Conservation (phyloP, 2,888 invertebrate species). For the Chalcosyrphus nemorum region DNA sequence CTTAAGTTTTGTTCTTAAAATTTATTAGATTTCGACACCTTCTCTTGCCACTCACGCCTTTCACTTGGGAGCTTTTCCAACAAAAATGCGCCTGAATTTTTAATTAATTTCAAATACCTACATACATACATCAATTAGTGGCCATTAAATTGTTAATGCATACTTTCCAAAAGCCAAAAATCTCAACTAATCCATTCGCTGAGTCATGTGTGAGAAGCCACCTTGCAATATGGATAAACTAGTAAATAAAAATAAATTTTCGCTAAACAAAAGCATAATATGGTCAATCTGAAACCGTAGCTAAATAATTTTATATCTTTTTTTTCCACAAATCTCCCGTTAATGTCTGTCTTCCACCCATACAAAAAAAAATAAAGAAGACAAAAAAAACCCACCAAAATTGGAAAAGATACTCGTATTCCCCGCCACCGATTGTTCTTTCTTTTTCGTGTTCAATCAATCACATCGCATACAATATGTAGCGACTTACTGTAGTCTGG, state of each 20-base stretch:
- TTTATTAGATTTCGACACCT: background rate
- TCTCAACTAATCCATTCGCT: background rate
- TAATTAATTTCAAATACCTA: background rate
- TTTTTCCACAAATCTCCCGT: background rate
- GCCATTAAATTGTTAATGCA: background rate
- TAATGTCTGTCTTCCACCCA: conserved; percentile 19
- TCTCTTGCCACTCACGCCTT: background rate
- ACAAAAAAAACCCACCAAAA: too few relatives aligned
- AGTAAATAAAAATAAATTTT: background rate
- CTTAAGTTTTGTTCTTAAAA: too few relatives aligned
- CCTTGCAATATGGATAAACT: background rate
- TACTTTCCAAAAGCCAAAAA: conserved; percentile 11
- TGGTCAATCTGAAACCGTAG: background rate
- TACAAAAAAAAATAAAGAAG: too few relatives aligned
- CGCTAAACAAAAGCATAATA: background rate
- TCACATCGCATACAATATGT: too few relatives aligned
- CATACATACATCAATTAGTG: background rate
- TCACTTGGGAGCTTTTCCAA: background rate
- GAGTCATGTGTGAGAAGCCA: background rate
- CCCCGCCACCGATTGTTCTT: background rate
- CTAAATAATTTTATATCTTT: conserved; percentile 1
- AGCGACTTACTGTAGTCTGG: background rate
- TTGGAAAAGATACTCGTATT: background rate
- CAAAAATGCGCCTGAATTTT: background rate
- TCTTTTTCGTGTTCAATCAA: background rate